Conservation (phyloP, 2,888 invertebrate genomes). For the Apotomis capreana region DNA sequence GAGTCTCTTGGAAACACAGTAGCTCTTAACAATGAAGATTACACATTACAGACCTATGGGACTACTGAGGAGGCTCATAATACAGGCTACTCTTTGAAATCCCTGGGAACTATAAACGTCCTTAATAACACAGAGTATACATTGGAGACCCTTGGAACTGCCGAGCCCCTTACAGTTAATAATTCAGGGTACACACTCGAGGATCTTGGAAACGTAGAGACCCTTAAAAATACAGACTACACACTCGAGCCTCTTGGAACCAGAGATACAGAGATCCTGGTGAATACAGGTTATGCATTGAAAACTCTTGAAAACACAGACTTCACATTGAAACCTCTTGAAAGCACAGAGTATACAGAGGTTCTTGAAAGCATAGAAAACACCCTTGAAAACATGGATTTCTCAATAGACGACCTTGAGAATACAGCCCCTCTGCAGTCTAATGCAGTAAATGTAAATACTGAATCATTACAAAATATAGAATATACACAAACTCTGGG, state of each 20-base stretch:
- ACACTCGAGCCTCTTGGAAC: neutral
- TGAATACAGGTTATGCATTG: constrained; percentile 5
- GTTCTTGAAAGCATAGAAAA: neutral
- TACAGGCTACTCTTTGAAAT: neutral
- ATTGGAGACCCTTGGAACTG: neutral
- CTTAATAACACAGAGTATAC: neutral
- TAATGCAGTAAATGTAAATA: neutral
- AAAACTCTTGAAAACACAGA: constrained; percentile 3
- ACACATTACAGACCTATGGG: neutral
- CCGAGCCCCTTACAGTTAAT: neutral
- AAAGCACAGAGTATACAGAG: neutral
- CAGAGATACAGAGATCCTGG: neutral
- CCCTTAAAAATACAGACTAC: neutral
- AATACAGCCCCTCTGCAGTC: neutral
- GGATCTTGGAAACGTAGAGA: neutral
- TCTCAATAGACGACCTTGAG: neutral
- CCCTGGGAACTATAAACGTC: neutral
- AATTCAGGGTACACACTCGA: neutral
- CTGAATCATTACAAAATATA: neutral
- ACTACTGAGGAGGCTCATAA: no score
- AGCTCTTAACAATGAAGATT: neutral
- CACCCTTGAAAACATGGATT: neutral
- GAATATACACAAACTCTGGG: neutral
- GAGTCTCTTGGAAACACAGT: neutral
- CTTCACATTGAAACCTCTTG: neutral